Evolutionary conservation across 2,113 vertebrate genomes (phyloP), one percentile per base, ranked within the genome.

Genomic region (Rhinolophus ferrumequinum): DNA sequence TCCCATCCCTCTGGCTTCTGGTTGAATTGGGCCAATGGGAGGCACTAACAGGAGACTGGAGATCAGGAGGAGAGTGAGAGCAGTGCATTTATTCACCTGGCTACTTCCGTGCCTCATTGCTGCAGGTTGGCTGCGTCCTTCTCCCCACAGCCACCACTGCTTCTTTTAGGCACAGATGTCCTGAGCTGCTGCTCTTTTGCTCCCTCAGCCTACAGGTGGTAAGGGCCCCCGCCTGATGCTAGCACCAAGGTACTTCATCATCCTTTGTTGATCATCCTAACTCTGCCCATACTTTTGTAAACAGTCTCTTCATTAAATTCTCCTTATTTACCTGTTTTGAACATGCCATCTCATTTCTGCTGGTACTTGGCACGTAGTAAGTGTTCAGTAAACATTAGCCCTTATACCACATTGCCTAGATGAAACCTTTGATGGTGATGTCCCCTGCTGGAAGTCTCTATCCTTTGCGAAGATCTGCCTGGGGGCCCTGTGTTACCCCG

Each of bases 321-420:
- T 33, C 50, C 7, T 84, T 54, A 22, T 50, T 76, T 91, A 73
- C 24, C 8, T 95, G 60, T 70, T 72, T 86, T 7, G 28, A 96
- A 96, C 14, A 11, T 60, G n/a, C 28, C n/a, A 26, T 91, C 30
- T 92, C 24, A 84, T 82, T 96, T 86, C 28, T 83, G 28, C 60
- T 0, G 1, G 41, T 50, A 44, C 12, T 73, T 82, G 67, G 41
- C 67, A 90, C 28, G 47, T 10, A 80, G 28, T 83, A 80, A 91
- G 38, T 64, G 5, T 30, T 90, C 58, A 94, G 4, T 76, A 76
- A 94, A 85, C 8, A n/a, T 52, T 64, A 64, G 3, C 19, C 38
- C 3, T 64, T 80, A 38, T 13, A 50, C 3, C 38, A 22, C 13
- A 50, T 28, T 69, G 35, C 62, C 73, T 92, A 44, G 62, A 81